Evolutionary conservation across 2,797 vertebrate species (phyloP), one percentile per base, ranked within the genome.

Genomic region (Myripristis jacobus): DNA sequence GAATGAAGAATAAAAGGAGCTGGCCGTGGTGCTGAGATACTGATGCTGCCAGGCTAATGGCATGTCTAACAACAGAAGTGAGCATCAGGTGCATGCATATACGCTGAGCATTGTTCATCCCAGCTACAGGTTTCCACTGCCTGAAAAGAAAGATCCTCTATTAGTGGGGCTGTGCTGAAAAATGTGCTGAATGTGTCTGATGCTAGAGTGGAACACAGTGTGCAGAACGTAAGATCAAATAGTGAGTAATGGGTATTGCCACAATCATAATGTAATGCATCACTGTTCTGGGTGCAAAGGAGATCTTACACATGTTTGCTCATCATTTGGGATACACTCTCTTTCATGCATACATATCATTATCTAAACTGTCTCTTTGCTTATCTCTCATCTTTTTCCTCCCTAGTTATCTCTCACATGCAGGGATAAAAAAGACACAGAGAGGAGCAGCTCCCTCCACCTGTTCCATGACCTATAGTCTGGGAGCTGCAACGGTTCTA

Each of bases 391-490:
- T 71, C 70, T 64, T 68, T 84, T 77, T 66, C 56, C 18, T 70
- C 56, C 61, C 60, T 54, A 47, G 70, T 83, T 87, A 81, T 87
- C 74, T 75, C 59, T 75, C 82, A 54, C 73, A 68, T 62, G 72
- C 53, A 75, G 74, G 62, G 57, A 60, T 63, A 80, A 74, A 73
- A 76, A 77, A 74, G 63, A 81, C 47, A 82, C 61, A 13, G 70
- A 57, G 59, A 74, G 72, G 70, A 54, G 71, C 72, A 61, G 70
- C 76, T 70, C 63, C 43, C 51, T 65, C 80, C 88, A 88, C 86
- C 80, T 85, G 54, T 78, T 86, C 76, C 73, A 71, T 88, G 88
- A 88, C 86, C 88, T 83, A 59, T 55, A 67, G 69, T 73, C 57
- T 65, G 67, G 73, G 81, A 70, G 63, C 68, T 29, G 47, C 57